phyloP scores from a whole-genome alignment of 2,113 vertebrate species.

The Damaliscus lunatus region DNA sequence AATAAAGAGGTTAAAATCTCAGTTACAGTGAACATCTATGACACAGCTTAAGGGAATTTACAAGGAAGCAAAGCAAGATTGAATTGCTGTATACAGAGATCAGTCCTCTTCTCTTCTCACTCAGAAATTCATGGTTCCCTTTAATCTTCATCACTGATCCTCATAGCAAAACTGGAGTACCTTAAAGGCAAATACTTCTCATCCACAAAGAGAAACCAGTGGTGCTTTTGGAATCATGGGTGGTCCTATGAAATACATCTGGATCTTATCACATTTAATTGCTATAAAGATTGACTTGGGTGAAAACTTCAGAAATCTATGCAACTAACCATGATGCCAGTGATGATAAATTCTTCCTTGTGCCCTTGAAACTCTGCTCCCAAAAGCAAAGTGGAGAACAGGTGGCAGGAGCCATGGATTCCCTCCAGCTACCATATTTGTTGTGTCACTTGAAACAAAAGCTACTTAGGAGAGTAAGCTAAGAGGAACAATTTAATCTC shows the following conservation, averaged over 20 bases:
- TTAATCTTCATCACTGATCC: background rate
- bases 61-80: background rate
- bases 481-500: background rate
- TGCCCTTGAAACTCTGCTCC: background rate
- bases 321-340: background rate
- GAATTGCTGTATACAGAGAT: background rate
- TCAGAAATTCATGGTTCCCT: background rate
- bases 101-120: background rate
- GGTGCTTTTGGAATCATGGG: background rate
- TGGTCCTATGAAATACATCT: background rate
- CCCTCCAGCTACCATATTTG: fast-evolving
- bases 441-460: fast-evolving
- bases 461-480: fast-evolving
- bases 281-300: background rate
- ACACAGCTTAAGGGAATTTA: background rate
- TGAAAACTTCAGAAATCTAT: background rate
- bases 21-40: background rate
- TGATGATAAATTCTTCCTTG: fast-evolving
- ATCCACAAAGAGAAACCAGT: background rate
- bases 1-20: conserved; percentile 5
- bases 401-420: fast-evolving
- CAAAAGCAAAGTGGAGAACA: fast-evolving
- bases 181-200: background rate
- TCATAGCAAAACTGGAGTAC: background rate
- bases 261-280: background rate